phyloP scores from a whole-genome alignment of 2,113 vertebrate species.

The Chionodraco myersi region DNA sequence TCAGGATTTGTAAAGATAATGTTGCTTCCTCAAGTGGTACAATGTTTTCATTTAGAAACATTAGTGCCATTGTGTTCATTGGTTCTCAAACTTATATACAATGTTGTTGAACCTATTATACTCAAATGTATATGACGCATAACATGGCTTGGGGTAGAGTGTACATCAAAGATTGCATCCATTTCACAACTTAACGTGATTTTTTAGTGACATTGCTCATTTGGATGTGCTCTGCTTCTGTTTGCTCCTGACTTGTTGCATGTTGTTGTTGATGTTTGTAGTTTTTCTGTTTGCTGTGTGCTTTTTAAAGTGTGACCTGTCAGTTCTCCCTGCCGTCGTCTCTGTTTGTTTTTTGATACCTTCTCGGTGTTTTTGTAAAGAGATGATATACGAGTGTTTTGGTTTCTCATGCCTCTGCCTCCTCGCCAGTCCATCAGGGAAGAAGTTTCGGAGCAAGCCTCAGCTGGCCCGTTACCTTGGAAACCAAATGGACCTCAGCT shows the following conservation, averaged over 20 bases:
- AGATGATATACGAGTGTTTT: neutral
- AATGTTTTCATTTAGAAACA: slow-evolving; percentile 61
- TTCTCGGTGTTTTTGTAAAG: neutral
- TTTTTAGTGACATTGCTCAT: slow-evolving; percentile 46
- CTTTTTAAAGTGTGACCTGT: slow-evolving; percentile 16
- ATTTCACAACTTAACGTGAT: slow-evolving; percentile 56
- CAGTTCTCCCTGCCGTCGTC: neutral
- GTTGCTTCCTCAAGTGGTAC: slow-evolving; percentile 29
- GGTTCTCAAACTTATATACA: neutral
- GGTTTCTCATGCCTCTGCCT: slow-evolving; percentile 44
- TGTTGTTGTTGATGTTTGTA: slow-evolving; percentile 40
- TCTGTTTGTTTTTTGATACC: neutral
- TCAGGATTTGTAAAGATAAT: slow-evolving; percentile 35
- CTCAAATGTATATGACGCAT: slow-evolving; percentile 20
- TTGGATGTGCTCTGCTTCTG: slow-evolving; percentile 58
- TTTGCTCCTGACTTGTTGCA: slow-evolving; percentile 68
- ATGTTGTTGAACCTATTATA: neutral
- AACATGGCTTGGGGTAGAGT: slow-evolving; percentile 4
- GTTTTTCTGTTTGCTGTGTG: slow-evolving; percentile 22
- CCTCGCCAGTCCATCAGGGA: slow-evolving; percentile 92
- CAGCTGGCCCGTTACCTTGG: slow-evolving; percentile 97
- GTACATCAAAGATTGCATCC: slow-evolving; percentile 43
- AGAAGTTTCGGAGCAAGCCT: slow-evolving; percentile 99
- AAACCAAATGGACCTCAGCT: slow-evolving; percentile 97
- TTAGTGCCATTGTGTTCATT: slow-evolving; percentile 44